Conservation (phyloP, 1,140 invertebrate genomes). For the Plutomurus gul region DNA sequence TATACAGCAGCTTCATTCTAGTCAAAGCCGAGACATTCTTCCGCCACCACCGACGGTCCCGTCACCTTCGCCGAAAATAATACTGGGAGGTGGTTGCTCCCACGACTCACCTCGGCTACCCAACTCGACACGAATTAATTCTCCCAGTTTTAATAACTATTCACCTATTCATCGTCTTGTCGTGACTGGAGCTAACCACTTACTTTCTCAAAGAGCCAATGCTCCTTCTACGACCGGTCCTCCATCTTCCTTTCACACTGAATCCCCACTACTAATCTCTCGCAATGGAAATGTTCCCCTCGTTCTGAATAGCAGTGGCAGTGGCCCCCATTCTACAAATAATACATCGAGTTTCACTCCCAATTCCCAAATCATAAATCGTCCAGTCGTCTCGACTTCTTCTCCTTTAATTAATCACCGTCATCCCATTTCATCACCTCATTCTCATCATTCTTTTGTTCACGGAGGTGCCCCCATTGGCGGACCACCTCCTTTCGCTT, state of each 20-base stretch:
- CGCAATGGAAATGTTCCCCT: neutral
- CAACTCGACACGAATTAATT: conserved; percentile 44
- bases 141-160: conserved; percentile 53
- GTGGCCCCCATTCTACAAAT: conserved; percentile 9
- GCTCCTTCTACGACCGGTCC: neutral
- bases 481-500: conserved; percentile 15
- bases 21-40: neutral
- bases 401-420: conserved; percentile 49
- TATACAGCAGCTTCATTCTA: neutral
- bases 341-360: conserved; percentile 30
- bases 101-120: neutral
- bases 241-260: conserved; percentile 4
- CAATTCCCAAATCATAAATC: conserved; percentile 43
- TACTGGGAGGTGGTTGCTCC: neutral
- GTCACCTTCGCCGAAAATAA: neutral
- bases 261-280: neutral
- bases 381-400: conserved; percentile 12
- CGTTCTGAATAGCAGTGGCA: conserved; percentile 3
- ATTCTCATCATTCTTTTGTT: conserved; percentile 21
- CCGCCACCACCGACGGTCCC: neutral
- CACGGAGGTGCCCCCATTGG: neutral
- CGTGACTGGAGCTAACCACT: conserved; percentile 49
- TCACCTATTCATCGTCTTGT: conserved; percentile 53
- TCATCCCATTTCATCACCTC: conserved; percentile 27
- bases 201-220: conserved; percentile 6